Base-by-base conservation (phyloP, 2,113 vertebrate species). In the Daboia siamensis region DNA sequence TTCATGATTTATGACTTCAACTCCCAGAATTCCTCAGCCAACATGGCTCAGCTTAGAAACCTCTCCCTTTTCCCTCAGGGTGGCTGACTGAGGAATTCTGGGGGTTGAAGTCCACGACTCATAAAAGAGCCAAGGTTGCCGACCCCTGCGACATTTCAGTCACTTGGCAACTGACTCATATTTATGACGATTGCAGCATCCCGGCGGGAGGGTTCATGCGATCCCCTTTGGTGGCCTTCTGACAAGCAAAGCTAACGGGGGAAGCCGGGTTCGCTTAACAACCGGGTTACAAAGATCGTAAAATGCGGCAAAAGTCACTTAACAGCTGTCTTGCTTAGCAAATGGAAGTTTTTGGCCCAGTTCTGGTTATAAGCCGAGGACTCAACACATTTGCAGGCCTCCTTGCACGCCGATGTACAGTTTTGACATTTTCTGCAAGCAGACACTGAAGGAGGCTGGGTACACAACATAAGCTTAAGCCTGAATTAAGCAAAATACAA, bases 141-240 rank as follows among this genome's bases (percentile, higher is more conserved):
- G 1, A 39, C 39, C 39, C 39, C 39, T 39, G 39, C 2, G 39
- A 39, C 48, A 51, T 48, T 48, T 48, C 48, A 48, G 48, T 8
- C 48, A 48, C 48, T 56, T 5, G 55, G 17, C 55, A 56, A 56
- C 55, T 56, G 20, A 29, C 26, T 29, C 26, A 0, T 29, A 29
- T 10, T 64, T 12, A 12, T 26, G 26, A 64, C 4, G 59, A 26
- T 12, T 0, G 10, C 26, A 4, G 59, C 0, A 3, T 64, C 10
- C 10, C 0, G 8, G 26, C 1, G 48, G 7, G 6, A 7, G 2
- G 24, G 39, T 39, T 59, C 59, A 61, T 0, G 10, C 1, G 1
- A 11, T 1, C 59, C 0, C 26, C 10, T 64, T 64, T 29, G 26
- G 59, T 4, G 26, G 11, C 59, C 11, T 1, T 4, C 11, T 29